Base-by-base conservation (phyloP, 2,888 invertebrate genomes). In the Ametastegia equiseti region DNA sequence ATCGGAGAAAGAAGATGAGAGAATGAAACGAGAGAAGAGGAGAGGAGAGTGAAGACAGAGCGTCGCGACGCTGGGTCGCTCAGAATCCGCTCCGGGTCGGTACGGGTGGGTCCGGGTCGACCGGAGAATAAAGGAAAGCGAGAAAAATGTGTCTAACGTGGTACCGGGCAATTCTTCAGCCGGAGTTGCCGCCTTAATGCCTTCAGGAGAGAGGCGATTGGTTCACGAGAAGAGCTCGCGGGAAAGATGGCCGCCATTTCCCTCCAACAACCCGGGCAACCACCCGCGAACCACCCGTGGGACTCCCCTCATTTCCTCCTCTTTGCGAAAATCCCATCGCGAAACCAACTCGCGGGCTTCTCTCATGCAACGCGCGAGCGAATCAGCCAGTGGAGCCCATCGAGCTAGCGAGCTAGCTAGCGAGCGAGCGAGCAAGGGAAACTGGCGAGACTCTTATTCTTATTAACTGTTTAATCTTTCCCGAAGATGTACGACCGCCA, bases 401-500 rank as follows among this genome's bases (percentile, higher is more conserved):
- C n/a, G n/a, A n/a, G n/a, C n/a, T n/a, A n/a, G n/a, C n/a, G n/a
- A n/a, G n/a, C n/a, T n/a, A n/a, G n/a, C n/a, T n/a, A n/a, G n/a
- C n/a, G n/a, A n/a, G 42, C 69, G 75, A n/a, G 78, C 77, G 81
- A 73, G 54, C 81, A 82, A 80, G 73, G 84, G 85, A 86, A 83
- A 83, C 85, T 85, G 84, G 85, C 86, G 89, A 88, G 91, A 91
- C 91, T 91, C 91, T 91, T 91, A 92, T 91, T 92, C 91, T 91
- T 91, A 91, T 91, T 91, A 91, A 91, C 91, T 91, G 91, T 91
- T 91, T 91, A 91, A 91, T 91, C 91, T 91, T 91, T 91, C 89
- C 89, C 84, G 88, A 89, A 90, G 91, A 91, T 88, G 88, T 91
- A 91, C 90, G 91, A 88, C 83, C 85, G 86, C 87, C 91, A 91